Base-by-base conservation (phyloP, 2,888 invertebrate genomes). In the Xiphydria camelus region DNA sequence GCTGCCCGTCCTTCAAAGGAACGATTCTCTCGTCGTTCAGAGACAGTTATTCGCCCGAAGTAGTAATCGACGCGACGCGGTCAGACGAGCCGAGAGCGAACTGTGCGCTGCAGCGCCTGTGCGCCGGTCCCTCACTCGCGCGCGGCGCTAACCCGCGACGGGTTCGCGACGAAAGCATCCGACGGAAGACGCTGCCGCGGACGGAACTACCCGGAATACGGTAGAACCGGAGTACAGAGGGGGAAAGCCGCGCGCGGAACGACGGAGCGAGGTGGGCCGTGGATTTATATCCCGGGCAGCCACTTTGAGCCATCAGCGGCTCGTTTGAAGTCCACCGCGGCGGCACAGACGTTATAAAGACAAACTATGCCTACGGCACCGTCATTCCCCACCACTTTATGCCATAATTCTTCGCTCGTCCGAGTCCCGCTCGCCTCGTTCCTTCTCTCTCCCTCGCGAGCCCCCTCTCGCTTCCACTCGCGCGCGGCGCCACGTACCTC, bases 281-380 rank as follows among this genome's bases (percentile, higher is more conserved):
- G 68, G 73, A 75, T 74, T 75, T 75, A 75, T 74, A 73, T 68
- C 74, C 68, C 57, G 60, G 62, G 62, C 68, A 71, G 70, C 68
- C 74, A 74, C 75, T 75, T 73, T 69, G 73, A 71, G 67, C 73
- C 73, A 73, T 75, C 75, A 75, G 73, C 73, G 73, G 73, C 70
- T 69, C 73, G 73, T 75, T 74, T 74, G 73, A 73, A 71, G 73
- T 73, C 64, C 66, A 60, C 70, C 71, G 70, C 68, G 66, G 61
- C 61, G 66, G 61, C 61, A 66, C 68, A 66, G 69, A 74, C 70
- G 72, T 73, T 73, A 75, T 73, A 74, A 75, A 75, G 73, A 75
- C 74, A 75, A 75, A 75, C 73, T 75, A 71, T 70, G 71, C 71
- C 68, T 68, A 64, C 64, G 71, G 73, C 71, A 68, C 60, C 68